These are phyloP conservation scores for Labroides dimidiatus DNA, from an alignment of 2,797 vertebrate species.

Conservation along the genomic window DNA sequence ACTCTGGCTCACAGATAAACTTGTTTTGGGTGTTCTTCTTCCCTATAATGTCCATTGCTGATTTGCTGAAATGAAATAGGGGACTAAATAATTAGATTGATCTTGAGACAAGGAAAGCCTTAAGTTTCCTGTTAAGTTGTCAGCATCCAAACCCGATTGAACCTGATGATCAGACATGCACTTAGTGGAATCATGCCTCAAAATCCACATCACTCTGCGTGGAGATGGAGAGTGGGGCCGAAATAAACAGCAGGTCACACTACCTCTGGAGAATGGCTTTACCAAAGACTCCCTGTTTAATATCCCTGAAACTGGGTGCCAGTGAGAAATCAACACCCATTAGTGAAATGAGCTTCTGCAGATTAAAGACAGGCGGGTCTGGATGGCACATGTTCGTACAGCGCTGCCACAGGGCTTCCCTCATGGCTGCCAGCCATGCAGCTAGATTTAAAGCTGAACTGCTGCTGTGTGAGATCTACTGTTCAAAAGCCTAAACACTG, in stretches of 20 bases:
- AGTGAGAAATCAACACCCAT: constrained; percentile 64
- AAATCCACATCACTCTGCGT: background rate
- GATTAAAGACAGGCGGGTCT: constrained; percentile 43
- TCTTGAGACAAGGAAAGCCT: too few species aligned
- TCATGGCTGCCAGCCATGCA: constrained; percentile 54
- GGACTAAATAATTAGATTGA: too few species aligned
- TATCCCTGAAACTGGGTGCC: constrained; percentile 44
- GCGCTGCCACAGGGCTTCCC: constrained; percentile 48
- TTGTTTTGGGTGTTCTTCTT: too few species aligned
- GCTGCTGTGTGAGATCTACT: constrained; percentile 39
- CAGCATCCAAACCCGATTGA: background rate
- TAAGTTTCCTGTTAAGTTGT: too few species aligned
- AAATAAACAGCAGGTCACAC: constrained; percentile 11
- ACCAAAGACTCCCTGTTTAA: constrained; percentile 30
- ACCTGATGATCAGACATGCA: background rate
- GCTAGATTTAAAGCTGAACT: constrained; percentile 50
- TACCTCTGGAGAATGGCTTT: constrained; percentile 1
- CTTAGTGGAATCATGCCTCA: background rate
- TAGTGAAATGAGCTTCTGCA: constrained; percentile 68
- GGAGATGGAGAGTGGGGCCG: background rate
- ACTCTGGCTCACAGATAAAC: too few species aligned
- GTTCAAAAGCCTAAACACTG: constrained; percentile 27
- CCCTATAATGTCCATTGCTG: too few species aligned
- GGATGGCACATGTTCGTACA: constrained; percentile 60
- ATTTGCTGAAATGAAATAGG: too few species aligned